These are phyloP conservation scores for Megaceryle torquata DNA, from an alignment of 2,113 vertebrate species.

Conservation along the genomic window DNA sequence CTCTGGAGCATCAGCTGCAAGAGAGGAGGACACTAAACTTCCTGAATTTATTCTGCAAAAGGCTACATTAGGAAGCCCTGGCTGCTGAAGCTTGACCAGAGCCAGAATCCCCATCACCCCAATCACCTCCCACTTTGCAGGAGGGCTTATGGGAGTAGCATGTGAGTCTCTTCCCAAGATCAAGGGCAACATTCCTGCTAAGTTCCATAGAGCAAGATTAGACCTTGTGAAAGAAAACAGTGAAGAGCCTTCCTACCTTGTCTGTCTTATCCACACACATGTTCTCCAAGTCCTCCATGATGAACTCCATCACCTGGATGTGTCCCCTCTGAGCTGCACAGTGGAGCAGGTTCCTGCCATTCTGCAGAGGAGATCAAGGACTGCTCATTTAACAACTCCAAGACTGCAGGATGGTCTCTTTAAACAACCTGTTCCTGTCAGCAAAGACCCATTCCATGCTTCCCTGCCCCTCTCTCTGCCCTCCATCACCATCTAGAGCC, in stretches of 20 bases:
- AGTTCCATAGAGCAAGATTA: background rate
- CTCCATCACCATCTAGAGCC: background rate
- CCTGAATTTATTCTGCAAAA: background rate
- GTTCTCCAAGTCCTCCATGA: constrained; percentile 85
- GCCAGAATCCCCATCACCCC: background rate
- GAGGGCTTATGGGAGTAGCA: background rate
- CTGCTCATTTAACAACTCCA: background rate
- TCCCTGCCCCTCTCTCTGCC: background rate
- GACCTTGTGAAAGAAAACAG: background rate
- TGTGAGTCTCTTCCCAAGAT: background rate
- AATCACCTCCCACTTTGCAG: background rate
- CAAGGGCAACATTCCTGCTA: background rate
- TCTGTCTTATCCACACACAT: constrained; percentile 79
- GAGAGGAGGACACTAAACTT: background rate
- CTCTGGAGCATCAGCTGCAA: background rate
- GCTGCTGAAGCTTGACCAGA: background rate
- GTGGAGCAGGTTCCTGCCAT: constrained; percentile 84
- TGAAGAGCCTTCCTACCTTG: constrained; percentile 72
- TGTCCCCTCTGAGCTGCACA: constrained; percentile 88
- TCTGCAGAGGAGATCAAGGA: constrained; percentile 61
- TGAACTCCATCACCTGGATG: constrained; percentile 77
- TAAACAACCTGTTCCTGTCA: background rate
- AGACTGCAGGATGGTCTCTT: background rate
- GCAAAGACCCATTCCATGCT: background rate
- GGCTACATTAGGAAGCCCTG: background rate